Base-by-base conservation (phyloP, 2,888 invertebrate species). In the Emmelina monodactyla region DNA sequence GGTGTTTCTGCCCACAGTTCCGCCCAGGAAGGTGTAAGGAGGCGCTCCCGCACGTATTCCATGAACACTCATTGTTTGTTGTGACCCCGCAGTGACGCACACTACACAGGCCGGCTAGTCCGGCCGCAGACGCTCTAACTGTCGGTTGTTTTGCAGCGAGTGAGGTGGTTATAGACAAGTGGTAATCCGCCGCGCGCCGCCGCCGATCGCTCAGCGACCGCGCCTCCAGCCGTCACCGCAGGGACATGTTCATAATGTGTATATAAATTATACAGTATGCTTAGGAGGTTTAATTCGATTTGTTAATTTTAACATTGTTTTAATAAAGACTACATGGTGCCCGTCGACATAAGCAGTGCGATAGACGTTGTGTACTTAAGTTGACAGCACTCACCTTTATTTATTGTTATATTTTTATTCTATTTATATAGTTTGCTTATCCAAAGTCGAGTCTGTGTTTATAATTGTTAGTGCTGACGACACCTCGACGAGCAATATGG, bases 161-260 rank as follows among this genome's bases (percentile, higher is more conserved):
- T 81, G 88, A 88, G 66, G 78, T 71, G 76, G 87, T 88, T 79
- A 63, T 85, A 81, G 84, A 85, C 83, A 87, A 83, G 82, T 87
- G 86, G 87, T 83, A 83, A 79, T 66, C 69, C 40, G 41, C 36
- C 42, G 41, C 41, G 43, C 39, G 47, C 49, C 47, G 35, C 37
- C 42, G 44, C 37, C 40, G 43, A 42, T 43, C 42, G 35, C 41
- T 42, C 39, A 40, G 44, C 38, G 35, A 30, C 32, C 46, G 47
- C 47, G 48, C 46, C 53, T 43, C 46, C 47, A 56, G 47, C 47
- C 56, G 58, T 52, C 62, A 55, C 53, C 55, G 66, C 59, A 14
- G 68, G 76, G 73, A 76, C 68, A 60, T 75, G 76, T 78, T 76
- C 72, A 73, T 76, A 68, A 75, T 71, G 78, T 79, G 79, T 79